Conservation (phyloP, 30 jellyfish, hydroid and myxozoan genomes). For the Aurelia aurita complex sp. Pacific region DNA sequence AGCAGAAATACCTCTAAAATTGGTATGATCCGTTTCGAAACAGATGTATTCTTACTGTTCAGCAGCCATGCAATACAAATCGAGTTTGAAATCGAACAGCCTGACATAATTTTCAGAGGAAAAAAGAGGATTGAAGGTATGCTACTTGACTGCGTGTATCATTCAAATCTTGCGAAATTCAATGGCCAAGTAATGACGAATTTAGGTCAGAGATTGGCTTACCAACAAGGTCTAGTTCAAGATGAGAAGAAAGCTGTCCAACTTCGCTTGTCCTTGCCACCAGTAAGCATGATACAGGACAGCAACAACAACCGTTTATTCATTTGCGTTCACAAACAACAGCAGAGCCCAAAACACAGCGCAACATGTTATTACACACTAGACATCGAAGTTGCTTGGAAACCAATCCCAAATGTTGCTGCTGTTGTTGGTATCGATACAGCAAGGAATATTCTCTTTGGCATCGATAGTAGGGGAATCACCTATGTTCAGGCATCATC, state of each 20-base stretch:
- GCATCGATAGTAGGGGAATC: conserved; percentile 14
- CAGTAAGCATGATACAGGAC: background rate
- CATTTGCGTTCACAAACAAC: background rate
- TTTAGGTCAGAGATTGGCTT: background rate
- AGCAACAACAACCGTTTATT: background rate
- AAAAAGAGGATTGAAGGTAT: background rate
- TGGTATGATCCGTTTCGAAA: background rate
- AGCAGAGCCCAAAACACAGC: background rate
- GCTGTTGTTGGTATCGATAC: conserved; percentile 23
- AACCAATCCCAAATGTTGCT: background rate
- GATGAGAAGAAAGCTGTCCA: background rate
- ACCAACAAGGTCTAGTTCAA: background rate
- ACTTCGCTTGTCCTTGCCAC: background rate
- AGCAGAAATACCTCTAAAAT: background rate
- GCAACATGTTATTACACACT: conserved; percentile 1
- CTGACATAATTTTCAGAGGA: background rate
- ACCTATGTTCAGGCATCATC: background rate
- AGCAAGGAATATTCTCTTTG: background rate
- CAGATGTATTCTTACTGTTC: background rate
- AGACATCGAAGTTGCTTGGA: background rate
- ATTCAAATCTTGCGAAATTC: conserved; percentile 14
- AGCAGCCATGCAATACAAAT: background rate
- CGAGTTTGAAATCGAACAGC: background rate
- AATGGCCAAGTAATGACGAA: conserved; percentile 6
- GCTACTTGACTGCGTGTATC: conserved; percentile 4